These are phyloP conservation scores for Lordiphosa stackelbergi DNA, from an alignment of 1,140 invertebrate species.

Conservation along the genomic window DNA sequence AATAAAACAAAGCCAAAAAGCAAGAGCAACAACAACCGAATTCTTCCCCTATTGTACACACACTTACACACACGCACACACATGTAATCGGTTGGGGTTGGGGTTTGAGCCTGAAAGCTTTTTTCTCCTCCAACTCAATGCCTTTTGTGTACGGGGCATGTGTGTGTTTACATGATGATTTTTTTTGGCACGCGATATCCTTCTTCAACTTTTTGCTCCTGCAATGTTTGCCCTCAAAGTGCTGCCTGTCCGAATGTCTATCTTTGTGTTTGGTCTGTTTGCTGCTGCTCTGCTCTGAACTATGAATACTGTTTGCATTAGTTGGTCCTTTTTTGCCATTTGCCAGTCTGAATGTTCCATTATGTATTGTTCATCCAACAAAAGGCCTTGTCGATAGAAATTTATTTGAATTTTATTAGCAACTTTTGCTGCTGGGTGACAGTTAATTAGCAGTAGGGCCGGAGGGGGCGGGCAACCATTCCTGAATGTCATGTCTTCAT, in stretches of 20 bases:
- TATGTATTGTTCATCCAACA: constrained; percentile 45
- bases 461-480: background rate
- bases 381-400: constrained; percentile 25
- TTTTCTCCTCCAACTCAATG: constrained; percentile 20
- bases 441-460: constrained; percentile 8
- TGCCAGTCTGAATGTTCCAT: constrained; percentile 37
- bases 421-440: constrained; percentile 8
- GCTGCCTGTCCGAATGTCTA: constrained; percentile 8
- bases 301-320: constrained; percentile 56
- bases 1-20: constrained; percentile 42
- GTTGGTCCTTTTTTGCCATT: constrained; percentile 30
- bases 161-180: constrained; percentile 57
- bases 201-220: constrained; percentile 16
- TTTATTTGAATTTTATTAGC: constrained; percentile 17
- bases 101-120: constrained; percentile 43
- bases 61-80: too few species aligned
- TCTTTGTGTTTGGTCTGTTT: constrained; percentile 23
- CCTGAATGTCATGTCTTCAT: constrained; percentile 40
- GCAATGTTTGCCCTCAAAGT: constrained; percentile 43
- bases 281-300: constrained; percentile 22
- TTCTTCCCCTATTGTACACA: constrained; percentile 20
- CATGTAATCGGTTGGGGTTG: constrained; percentile 17
- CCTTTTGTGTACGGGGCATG: constrained; percentile 15
- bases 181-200: constrained; percentile 66
- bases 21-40: constrained; percentile 19